phyloP scores from a whole-genome alignment of 2,797 vertebrate genomes.

The Anguilla pacifica region DNA sequence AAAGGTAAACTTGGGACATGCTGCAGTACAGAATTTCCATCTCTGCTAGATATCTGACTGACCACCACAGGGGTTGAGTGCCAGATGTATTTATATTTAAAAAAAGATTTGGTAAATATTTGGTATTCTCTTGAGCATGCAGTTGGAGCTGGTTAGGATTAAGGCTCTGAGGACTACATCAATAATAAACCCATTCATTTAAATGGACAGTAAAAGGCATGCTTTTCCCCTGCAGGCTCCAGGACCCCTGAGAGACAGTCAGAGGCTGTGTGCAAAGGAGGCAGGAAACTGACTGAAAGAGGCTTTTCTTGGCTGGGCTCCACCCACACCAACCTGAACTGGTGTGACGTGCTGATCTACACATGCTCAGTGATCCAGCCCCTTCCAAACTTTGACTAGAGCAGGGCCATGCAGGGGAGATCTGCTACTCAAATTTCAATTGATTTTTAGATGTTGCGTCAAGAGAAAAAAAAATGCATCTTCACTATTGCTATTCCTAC shows the following conservation, averaged over 20 bases:
- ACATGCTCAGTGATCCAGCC: background rate
- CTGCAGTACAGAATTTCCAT: conserved; percentile 1
- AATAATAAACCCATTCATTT: conserved; percentile 40
- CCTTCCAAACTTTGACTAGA: background rate
- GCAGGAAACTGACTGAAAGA: conserved; percentile 30
- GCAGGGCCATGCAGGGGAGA: background rate
- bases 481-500: background rate
- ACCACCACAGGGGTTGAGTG: conserved; percentile 6
- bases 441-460: background rate
- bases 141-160: conserved; percentile 28
- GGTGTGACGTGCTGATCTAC: conserved; percentile 11
- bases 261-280: conserved; percentile 25
- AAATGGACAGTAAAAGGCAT: conserved; percentile 21
- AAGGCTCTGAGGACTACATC: conserved; percentile 16
- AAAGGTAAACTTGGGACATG: conserved; percentile 22
- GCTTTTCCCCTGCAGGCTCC: conserved; percentile 23
- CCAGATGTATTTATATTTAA: conserved; percentile 36
- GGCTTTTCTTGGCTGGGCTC: conserved; percentile 24
- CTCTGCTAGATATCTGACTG: conserved; percentile 26
- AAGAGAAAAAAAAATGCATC: background rate
- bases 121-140: conserved; percentile 37
- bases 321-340: background rate
- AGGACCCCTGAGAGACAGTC: conserved; percentile 23
- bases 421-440: background rate
- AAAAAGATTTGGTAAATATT: conserved; percentile 40